phyloP scores from a whole-genome alignment of 1,140 invertebrate genomes.

The Drosophila guanche region DNA sequence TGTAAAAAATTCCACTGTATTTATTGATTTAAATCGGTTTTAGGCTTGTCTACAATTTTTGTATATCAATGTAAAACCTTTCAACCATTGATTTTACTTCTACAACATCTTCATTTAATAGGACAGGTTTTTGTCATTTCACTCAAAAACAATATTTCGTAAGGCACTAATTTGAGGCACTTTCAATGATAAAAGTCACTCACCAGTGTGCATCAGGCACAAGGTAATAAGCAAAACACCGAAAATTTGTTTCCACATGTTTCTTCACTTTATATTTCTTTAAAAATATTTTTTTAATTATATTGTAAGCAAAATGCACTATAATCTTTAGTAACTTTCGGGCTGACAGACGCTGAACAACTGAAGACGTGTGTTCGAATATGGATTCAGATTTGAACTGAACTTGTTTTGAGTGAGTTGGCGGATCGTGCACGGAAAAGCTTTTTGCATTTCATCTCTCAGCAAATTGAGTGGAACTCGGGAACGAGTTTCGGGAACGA shows the following conservation, averaged over 20 bases:
- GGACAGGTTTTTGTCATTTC: no score
- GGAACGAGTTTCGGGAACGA: slow-evolving; percentile 47
- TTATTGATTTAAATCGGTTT: no score
- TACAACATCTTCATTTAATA: no score
- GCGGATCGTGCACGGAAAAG: slow-evolving; percentile 14
- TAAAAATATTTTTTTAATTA: not conserved
- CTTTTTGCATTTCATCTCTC: slow-evolving; percentile 27
- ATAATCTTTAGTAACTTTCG: slow-evolving; percentile 19
- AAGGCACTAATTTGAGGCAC: no score
- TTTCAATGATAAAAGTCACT: no score
- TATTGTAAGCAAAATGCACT: not conserved
- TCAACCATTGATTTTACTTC: no score
- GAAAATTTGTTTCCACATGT: slow-evolving; percentile 65
- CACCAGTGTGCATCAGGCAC: no score
- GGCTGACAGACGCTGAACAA: slow-evolving; percentile 53
- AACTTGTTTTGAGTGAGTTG: slow-evolving; percentile 21
- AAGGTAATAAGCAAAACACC: slow-evolving; percentile 50
- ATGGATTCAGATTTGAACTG: slow-evolving; percentile 1
- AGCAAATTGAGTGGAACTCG: slow-evolving; percentile 59
- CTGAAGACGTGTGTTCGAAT: slow-evolving; percentile 55
- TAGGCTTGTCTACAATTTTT: no score
- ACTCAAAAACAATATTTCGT: no score
- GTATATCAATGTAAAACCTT: no score
- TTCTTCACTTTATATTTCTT: slow-evolving; percentile 8
- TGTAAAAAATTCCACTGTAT: no score